Evolutionary conservation across 2,888 invertebrate species (phyloP), one percentile per base, ranked within the genome.

Genomic region (Drosophila buzzatii): DNA sequence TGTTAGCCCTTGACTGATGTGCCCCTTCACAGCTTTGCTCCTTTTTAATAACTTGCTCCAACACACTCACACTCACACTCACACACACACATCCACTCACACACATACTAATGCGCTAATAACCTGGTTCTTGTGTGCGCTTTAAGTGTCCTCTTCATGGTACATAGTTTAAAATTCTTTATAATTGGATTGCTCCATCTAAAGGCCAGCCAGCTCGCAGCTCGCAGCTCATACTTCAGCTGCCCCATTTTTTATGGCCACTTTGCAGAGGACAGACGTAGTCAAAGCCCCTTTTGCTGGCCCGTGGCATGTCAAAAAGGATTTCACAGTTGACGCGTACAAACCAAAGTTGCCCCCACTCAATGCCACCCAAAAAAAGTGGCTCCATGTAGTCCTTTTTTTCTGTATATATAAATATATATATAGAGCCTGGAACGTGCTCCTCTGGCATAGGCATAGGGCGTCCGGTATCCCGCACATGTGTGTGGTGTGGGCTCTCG

Each of bases 161-260:
- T 89, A 81, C 87, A 89, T 89, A 86, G 89, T 85, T 85, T 86
- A 89, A 85, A 85, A 89, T 89, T 89, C 85, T 80, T 85, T 84
- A 86, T 85, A 85, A 85, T 85, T 85, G 85, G 85, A 85, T 85
- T 85, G 82, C 85, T 79, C 67, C 87, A 81, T 89, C 83, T 79
- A 79, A 69, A 76, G 65, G 64, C 64, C 27, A 55, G 35, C 52
- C 45, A 47, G 57, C 52, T 68, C 68, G 41, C 16, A 27, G 47
- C 47, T 35, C 33, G 12, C 44, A 44, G 53, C 49, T 65, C 70
- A 52, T 16, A 39, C 37, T 37, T 61, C 51, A 27, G 44, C 58
- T 45, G 42, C n/a, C 69, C 74, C 82, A 88, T 86, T 86, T 85
- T 85, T 85, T 86, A 86, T 79, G 79, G 74, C 82, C 80, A 79